phyloP scores from a whole-genome alignment of 2,113 vertebrate species.

The Zeus faber region DNA sequence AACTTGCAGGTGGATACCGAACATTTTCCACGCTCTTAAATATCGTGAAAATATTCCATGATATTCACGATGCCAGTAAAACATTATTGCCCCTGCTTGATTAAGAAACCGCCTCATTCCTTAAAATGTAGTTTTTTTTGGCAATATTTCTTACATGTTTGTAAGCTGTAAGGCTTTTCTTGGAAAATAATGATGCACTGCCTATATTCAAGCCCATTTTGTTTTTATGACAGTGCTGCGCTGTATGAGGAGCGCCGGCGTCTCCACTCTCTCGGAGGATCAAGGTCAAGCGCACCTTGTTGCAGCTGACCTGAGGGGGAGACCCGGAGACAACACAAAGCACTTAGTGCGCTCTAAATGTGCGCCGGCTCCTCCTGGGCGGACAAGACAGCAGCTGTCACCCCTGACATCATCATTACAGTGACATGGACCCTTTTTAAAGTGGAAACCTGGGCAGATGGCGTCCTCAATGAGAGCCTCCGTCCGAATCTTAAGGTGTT shows the following conservation, averaged over 20 bases:
- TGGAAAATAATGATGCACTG: background rate
- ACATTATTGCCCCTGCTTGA: background rate
- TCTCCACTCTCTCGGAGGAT: conserved; percentile 28
- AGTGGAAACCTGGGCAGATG: too few species aligned
- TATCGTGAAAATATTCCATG: conserved; percentile 7
- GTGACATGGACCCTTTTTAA: conserved; percentile 25
- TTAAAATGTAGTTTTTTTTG: too few species aligned
- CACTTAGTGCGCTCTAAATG: conserved; percentile 34
- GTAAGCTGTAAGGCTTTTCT: too few species aligned
- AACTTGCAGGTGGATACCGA: background rate
- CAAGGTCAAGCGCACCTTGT: conserved; percentile 18
- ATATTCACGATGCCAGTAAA: conserved; percentile 18
- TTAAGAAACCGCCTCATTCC: too few species aligned
- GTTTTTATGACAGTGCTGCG: too few species aligned
- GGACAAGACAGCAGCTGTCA: conserved; percentile 50
- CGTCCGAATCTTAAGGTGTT: too few species aligned
- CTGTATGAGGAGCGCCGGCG: too few species aligned
- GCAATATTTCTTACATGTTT: too few species aligned
- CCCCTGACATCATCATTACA: conserved; percentile 49
- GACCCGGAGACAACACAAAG: conserved; percentile 40
- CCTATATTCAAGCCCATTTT: background rate
- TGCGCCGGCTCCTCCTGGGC: conserved; percentile 31
- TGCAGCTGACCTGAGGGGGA: background rate
- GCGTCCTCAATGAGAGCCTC: too few species aligned
- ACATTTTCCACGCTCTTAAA: background rate